A percentile compares a stretch with the other conserved stretches of the same genome.
Conservation (phyloP, 92 coral and sea anemone genomes). For the Blastomussa wellsi region DNA sequence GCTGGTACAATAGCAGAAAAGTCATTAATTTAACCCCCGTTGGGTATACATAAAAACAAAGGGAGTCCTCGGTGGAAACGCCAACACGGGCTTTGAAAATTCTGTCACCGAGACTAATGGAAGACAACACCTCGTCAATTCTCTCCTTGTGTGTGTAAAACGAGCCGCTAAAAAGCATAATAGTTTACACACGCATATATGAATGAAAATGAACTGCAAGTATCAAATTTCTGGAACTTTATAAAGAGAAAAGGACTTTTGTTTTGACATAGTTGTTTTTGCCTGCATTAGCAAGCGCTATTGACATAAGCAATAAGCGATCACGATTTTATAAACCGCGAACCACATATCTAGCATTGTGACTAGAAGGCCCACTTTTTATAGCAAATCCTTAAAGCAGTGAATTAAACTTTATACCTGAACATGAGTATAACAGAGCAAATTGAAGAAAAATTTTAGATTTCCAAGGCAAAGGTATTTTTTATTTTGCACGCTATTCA, state of each 20-base stretch:
- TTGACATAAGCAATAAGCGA: constrained; percentile 33
- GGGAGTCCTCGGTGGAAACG: not conserved
- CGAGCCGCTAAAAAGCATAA: constrained; percentile 11
- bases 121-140: not conserved
- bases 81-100: constrained; percentile 1
- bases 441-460: not conserved
- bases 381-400: not conserved
- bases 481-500: not conserved
- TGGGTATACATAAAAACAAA: constrained; percentile 28
- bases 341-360: not conserved
- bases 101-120: constrained; percentile 5
- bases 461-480: not conserved
- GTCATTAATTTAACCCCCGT: constrained; percentile 35
- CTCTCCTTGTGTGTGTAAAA: constrained; percentile 6
- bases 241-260: constrained; percentile 7
- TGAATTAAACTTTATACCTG: not conserved
- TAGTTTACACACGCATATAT: constrained; percentile 3
- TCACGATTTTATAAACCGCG: constrained; percentile 7
- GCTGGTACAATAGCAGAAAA: constrained; percentile 36
- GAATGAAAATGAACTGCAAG: constrained; percentile 18
- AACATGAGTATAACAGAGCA: not conserved
- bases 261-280: constrained; percentile 23
- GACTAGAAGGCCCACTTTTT: not conserved
- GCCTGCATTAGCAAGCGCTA: constrained; percentile 12
- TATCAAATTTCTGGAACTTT: constrained; percentile 33